Evolutionary conservation across 1,140 invertebrate genomes (phyloP).

Genomic region (Phymorhynchus buccinoides): DNA sequence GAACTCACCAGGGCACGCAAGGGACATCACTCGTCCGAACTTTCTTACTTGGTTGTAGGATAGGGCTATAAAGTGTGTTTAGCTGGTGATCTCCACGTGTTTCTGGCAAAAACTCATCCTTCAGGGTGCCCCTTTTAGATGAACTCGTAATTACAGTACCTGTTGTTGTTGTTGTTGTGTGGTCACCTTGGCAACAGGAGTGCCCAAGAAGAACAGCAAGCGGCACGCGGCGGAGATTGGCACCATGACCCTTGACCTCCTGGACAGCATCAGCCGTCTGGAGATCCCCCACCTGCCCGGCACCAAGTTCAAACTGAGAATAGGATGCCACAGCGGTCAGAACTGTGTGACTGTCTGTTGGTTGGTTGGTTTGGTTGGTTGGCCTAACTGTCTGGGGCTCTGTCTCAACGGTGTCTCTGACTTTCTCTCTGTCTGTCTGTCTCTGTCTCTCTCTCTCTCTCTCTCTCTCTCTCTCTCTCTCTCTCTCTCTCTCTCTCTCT

Average conservation of each 20-base stretch:
- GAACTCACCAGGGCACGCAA: no score
- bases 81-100: no score
- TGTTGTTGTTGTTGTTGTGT: no score
- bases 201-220: slow-evolving; percentile 59
- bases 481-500: slow-evolving; percentile 34
- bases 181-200: slow-evolving; percentile 40
- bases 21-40: no score
- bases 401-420: no score
- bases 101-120: no score
- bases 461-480: slow-evolving; percentile 33
- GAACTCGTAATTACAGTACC: no score
- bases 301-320: slow-evolving; percentile 50
- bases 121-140: no score
- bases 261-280: slow-evolving; percentile 74
- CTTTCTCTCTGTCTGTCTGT: slow-evolving; percentile 48
- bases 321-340: slow-evolving; percentile 59
- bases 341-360: slow-evolving; percentile 78
- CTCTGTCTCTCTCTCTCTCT: neutral
- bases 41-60: no score
- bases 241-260: slow-evolving; percentile 78
- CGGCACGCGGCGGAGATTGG: slow-evolving; percentile 78
- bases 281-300: slow-evolving; percentile 75
- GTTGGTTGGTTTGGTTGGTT: no score
- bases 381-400: no score
- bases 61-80: no score